These are phyloP conservation scores for Trinectes maculatus DNA, from an alignment of 2,113 vertebrate species.

Conservation along the genomic window DNA sequence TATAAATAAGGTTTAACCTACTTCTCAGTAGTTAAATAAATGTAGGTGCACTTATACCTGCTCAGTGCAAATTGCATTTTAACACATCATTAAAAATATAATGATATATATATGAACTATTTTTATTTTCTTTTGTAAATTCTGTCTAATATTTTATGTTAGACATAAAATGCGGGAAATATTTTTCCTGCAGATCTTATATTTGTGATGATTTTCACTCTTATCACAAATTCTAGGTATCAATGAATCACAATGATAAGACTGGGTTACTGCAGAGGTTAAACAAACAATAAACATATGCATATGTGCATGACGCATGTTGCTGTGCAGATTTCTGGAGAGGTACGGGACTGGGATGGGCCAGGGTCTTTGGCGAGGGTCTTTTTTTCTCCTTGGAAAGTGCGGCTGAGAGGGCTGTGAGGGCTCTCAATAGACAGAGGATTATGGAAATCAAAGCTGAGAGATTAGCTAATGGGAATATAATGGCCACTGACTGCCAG, in stretches of 20 bases:
- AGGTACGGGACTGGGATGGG: constrained; percentile 15
- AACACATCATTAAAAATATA: no score
- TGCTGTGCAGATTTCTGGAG: constrained; percentile 18
- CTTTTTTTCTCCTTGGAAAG: constrained; percentile 53
- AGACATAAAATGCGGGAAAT: no score
- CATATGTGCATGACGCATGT: constrained; percentile 9
- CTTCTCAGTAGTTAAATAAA: no score
- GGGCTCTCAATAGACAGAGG: constrained; percentile 77
- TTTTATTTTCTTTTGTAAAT: no score
- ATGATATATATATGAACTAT: no score
- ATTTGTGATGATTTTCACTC: no score
- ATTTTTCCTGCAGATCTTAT: no score
- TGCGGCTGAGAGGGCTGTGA: constrained; percentile 62
- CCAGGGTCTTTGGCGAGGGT: constrained; percentile 21
- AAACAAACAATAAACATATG: background rate
- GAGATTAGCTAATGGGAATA: constrained; percentile 85
- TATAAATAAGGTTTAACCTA: no score
- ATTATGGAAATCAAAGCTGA: constrained; percentile 83
- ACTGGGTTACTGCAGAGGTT: background rate
- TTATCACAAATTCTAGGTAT: no score
- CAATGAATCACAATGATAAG: constrained; percentile 5
- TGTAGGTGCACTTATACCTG: no score
- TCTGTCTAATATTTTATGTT: no score
- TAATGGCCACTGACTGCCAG: constrained; percentile 76
- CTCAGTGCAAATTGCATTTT: no score